Percentiles rank a stretch among this genome's conserved stretches.
Conservation (phyloP, 2,888 invertebrate species). For the Macrophya alboannulata region DNA sequence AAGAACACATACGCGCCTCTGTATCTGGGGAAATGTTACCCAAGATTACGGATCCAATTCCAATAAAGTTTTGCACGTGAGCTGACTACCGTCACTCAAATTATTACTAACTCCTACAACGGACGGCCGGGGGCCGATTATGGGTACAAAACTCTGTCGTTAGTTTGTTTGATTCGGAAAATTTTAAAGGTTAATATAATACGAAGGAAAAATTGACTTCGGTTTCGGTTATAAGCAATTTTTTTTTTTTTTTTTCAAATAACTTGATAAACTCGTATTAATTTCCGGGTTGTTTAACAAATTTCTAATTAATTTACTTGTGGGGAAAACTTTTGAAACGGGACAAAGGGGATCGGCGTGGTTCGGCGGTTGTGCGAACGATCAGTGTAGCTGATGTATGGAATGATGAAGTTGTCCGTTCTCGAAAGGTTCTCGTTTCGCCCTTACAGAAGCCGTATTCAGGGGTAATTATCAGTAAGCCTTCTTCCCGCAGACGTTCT, state of each 20-base stretch:
- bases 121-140: neutral
- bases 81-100: conserved; percentile 73
- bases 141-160: neutral
- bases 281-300: neutral
- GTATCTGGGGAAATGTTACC: conserved; percentile 75
- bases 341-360: neutral
- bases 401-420: conserved; percentile 30
- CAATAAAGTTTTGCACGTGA: conserved; percentile 78
- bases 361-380: neutral
- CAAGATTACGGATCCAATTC: conserved; percentile 78
- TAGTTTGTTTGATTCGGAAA: neutral
- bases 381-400: conserved; percentile 24
- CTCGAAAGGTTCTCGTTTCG: neutral
- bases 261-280: neutral
- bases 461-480: conserved; percentile 40
- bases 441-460: neutral
- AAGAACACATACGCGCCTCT: conserved; percentile 59
- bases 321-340: neutral
- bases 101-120: conserved; percentile 70
- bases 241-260: neutral
- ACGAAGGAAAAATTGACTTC: neutral
- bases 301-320: conserved; percentile 6
- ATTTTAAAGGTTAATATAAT: no score
- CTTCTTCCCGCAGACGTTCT: neutral
- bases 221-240: neutral